Conservation (phyloP, 2,113 vertebrate species). For the Ariopsis seemanni region DNA sequence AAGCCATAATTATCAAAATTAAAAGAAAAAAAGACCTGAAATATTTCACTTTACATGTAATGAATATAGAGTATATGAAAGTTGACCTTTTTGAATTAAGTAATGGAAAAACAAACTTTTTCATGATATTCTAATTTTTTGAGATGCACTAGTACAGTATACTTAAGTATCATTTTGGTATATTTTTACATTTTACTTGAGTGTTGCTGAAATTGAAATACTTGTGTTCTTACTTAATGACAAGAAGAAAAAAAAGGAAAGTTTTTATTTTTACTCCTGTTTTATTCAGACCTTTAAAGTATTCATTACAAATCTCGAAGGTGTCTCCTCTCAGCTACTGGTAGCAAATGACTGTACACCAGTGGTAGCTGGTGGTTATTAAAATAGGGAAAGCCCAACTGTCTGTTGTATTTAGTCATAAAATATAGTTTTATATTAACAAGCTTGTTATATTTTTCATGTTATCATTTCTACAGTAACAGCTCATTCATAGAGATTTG, state of each 20-base stretch:
- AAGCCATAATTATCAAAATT: no score
- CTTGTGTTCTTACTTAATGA: not conserved
- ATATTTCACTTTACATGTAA: no score
- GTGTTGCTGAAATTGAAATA: not conserved
- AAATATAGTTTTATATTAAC: not conserved
- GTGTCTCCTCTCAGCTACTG: not conserved
- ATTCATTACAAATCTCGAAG: not conserved
- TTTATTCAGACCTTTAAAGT: not conserved
- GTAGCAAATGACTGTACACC: not conserved
- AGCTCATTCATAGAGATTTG: no score
- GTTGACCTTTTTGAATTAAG: no score
- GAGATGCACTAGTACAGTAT: no score
- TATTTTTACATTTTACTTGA: not conserved
- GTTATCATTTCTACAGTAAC: no score
- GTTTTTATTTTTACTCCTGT: not conserved
- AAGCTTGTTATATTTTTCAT: no score
- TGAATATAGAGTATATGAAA: no score
- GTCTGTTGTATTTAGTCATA: not conserved
- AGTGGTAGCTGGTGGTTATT: not conserved
- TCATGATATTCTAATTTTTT: no score
- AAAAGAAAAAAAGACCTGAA: no score
- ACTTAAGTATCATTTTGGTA: not conserved
- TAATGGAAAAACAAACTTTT: no score
- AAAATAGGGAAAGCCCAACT: not conserved
- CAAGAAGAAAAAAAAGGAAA: no score